Percentiles rank a stretch among this genome's conserved stretches.
phyloP scores from a whole-genome alignment of 2,113 vertebrate genomes.

The Alosa alosa region DNA sequence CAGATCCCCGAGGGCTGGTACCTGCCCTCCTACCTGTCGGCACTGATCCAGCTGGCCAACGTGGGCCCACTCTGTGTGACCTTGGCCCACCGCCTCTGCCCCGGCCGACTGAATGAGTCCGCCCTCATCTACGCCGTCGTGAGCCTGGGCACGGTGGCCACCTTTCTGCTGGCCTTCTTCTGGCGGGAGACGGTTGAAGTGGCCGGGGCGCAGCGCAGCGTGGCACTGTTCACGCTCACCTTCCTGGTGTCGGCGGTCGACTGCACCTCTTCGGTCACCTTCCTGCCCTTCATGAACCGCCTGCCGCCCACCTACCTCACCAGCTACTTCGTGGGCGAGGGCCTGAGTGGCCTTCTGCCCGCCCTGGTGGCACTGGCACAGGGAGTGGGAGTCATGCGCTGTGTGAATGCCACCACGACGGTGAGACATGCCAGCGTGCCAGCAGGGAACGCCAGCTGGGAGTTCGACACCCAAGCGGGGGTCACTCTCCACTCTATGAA shows the following conservation, averaged over 20 bases:
- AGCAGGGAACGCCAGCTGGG: neutral
- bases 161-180: conserved; percentile 75
- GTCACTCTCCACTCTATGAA: neutral
- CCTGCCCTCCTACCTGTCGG: conserved; percentile 79
- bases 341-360: conserved; percentile 77
- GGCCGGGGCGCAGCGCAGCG: conserved; percentile 58
- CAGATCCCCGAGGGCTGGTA: conserved; percentile 79
- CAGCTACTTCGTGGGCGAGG: conserved; percentile 80
- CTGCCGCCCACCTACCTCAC: conserved; percentile 71
- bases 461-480: neutral
- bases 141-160: conserved; percentile 62
- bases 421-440: neutral
- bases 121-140: conserved; percentile 69
- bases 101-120: conserved; percentile 62
- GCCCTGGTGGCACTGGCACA: conserved; percentile 75
- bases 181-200: conserved; percentile 70
- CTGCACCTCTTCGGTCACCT: conserved; percentile 83
- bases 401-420: conserved; percentile 58
- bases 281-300: conserved; percentile 79
- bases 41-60: conserved; percentile 80
- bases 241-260: conserved; percentile 78
- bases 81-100: conserved; percentile 70
- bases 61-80: conserved; percentile 75
- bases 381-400: conserved; percentile 72
- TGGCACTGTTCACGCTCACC: conserved; percentile 70